phyloP scores from a whole-genome alignment of 1,140 invertebrate genomes.

The Apis florea region DNA sequence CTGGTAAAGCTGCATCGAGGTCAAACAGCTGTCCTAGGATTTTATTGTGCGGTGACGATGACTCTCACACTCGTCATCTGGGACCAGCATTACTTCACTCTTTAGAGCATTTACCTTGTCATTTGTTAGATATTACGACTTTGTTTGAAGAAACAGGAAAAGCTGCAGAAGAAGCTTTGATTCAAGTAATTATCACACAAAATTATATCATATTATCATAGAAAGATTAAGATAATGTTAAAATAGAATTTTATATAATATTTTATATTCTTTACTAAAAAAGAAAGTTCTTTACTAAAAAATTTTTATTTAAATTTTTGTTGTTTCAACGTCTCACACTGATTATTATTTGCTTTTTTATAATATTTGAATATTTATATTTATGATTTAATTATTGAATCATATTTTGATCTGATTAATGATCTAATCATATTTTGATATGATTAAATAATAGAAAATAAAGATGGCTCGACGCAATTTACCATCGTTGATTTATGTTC shows the following conservation, averaged over 20 bases:
- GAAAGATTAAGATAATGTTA: background rate
- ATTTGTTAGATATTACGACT: constrained; percentile 75
- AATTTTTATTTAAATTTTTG: background rate
- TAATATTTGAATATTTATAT: background rate
- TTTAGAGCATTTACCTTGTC: constrained; percentile 76
- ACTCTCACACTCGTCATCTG: constrained; percentile 79
- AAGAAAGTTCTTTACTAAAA: too few species aligned
- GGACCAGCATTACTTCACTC: constrained; percentile 76
- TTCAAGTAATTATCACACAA: constrained; percentile 80
- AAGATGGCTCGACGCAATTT: constrained; percentile 76
- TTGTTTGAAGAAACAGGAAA: constrained; percentile 80
- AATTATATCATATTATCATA: too few species aligned
- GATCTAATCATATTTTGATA: background rate
- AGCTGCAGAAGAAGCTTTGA: constrained; percentile 84
- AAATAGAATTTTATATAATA: background rate
- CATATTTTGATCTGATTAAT: background rate
- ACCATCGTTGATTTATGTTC: constrained; percentile 80
- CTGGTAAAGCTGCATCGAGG: constrained; percentile 61
- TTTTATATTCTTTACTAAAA: background rate
- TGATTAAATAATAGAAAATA: constrained; percentile 67
- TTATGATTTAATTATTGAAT: background rate
- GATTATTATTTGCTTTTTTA: background rate
- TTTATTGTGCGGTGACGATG: constrained; percentile 74
- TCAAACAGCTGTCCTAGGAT: constrained; percentile 74
- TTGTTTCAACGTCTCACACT: background rate